These are phyloP conservation scores for Eclectus roratus DNA, from an alignment of 2,113 vertebrate genomes.

Conservation along the genomic window DNA sequence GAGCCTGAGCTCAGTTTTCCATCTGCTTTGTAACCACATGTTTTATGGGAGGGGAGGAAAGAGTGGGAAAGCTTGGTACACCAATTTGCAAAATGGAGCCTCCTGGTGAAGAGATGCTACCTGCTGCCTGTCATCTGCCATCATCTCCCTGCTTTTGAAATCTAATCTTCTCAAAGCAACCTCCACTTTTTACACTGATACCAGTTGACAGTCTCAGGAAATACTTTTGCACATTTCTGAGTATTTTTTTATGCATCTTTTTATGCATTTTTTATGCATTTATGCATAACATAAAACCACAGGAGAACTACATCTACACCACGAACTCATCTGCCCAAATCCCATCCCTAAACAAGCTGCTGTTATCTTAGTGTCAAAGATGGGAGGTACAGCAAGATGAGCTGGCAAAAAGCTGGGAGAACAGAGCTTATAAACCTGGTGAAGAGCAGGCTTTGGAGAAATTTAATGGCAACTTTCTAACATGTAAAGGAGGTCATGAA, in stretches of 20 bases:
- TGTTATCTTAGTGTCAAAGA: background rate
- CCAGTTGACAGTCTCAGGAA: background rate
- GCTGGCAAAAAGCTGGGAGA: background rate
- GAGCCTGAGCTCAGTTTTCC: background rate
- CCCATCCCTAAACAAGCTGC: background rate
- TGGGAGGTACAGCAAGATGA: background rate
- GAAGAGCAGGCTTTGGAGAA: background rate
- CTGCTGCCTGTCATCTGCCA: background rate
- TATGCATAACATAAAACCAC: background rate
- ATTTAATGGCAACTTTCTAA: background rate
- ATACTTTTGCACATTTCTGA: background rate
- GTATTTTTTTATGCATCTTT: background rate
- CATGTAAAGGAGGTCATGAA: background rate
- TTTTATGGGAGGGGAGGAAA: background rate
- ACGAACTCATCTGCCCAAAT: background rate
- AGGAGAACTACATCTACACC: background rate
- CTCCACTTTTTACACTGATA: background rate
- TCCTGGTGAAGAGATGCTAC: background rate
- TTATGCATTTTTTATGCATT: too few species aligned
- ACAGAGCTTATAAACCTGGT: background rate
- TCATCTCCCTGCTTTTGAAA: background rate
- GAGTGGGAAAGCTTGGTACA: background rate
- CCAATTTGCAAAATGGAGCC: background rate
- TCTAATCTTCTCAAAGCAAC: background rate
- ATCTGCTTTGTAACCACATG: background rate